Conservation (phyloP, 1,140 invertebrate genomes). For the Asbolus verrucosus region DNA sequence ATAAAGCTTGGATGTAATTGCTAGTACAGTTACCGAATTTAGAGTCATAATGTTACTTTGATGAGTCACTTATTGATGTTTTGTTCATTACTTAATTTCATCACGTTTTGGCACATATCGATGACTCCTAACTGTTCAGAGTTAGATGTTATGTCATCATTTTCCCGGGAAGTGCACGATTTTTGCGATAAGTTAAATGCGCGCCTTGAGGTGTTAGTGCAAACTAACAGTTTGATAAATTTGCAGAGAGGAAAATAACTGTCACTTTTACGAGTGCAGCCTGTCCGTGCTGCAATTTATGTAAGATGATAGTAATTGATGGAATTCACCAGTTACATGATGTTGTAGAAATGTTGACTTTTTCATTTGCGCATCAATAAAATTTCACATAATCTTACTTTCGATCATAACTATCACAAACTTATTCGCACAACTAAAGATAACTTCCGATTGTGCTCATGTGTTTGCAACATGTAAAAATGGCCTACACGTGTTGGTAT, state of each 20-base stretch:
- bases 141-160: background rate
- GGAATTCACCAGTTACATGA: too few relatives aligned
- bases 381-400: conserved; percentile 28
- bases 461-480: background rate
- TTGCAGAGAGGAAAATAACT: conserved; percentile 22
- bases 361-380: conserved; percentile 10
- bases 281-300: conserved; percentile 20
- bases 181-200: background rate
- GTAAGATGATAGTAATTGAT: conserved; percentile 28
- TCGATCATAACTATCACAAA: conserved; percentile 27
- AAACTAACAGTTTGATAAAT: conserved; percentile 33
- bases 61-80: conserved; percentile 35
- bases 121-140: conserved; percentile 11
- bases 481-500: background rate
- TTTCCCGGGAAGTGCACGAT: background rate
- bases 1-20: conserved; percentile 20
- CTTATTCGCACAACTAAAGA: conserved; percentile 5
- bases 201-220: conserved; percentile 1
- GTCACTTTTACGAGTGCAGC: conserved; percentile 28
- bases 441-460: conserved; percentile 4
- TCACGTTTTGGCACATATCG: conserved; percentile 33
- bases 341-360: conserved; percentile 5
- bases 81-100: conserved; percentile 4
- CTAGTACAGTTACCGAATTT: conserved; percentile 18
- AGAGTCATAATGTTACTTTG: background rate